These are phyloP conservation scores for Ecdyonurus torrentis DNA, from an alignment of 2,888 invertebrate species.

Conservation along the genomic window DNA sequence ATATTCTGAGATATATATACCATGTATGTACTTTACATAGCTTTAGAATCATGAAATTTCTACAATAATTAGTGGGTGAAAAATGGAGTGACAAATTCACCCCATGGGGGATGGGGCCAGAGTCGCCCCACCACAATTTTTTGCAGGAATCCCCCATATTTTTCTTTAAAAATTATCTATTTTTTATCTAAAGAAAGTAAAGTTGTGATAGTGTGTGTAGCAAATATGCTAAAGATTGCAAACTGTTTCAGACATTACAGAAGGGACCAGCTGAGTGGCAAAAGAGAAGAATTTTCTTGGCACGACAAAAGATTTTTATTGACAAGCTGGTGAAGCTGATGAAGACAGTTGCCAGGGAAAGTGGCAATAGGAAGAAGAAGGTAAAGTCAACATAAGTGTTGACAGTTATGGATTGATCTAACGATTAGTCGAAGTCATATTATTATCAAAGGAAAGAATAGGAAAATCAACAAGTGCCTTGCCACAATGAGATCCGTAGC, in stretches of 20 bases:
- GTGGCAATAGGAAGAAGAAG: constrained; percentile 81
- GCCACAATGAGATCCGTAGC: too few relatives aligned
- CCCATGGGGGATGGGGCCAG: too few relatives aligned
- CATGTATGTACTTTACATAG: too few relatives aligned
- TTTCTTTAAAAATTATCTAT: background rate
- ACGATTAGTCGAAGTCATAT: background rate
- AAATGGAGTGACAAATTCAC: too few relatives aligned
- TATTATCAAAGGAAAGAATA: background rate
- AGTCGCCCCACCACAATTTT: background rate
- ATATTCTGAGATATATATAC: too few relatives aligned
- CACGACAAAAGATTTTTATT: constrained; percentile 78
- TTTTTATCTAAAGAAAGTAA: background rate
- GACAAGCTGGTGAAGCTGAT: constrained; percentile 78
- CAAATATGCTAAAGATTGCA: constrained; percentile 1
- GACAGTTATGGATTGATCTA: background rate
- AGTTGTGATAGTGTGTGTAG: background rate
- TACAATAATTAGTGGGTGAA: too few relatives aligned
- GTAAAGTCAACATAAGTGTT: constrained; percentile 21
- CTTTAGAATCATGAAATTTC: too few relatives aligned
- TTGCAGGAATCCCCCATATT: background rate
- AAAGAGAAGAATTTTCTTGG: constrained; percentile 55
- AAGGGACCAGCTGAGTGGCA: constrained; percentile 49
- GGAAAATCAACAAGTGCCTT: too few relatives aligned
- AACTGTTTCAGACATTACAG: constrained; percentile 19
- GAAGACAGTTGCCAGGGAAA: constrained; percentile 75